Conservation (phyloP, 2,797 vertebrate species). For the Enteromius fasciolatus region DNA sequence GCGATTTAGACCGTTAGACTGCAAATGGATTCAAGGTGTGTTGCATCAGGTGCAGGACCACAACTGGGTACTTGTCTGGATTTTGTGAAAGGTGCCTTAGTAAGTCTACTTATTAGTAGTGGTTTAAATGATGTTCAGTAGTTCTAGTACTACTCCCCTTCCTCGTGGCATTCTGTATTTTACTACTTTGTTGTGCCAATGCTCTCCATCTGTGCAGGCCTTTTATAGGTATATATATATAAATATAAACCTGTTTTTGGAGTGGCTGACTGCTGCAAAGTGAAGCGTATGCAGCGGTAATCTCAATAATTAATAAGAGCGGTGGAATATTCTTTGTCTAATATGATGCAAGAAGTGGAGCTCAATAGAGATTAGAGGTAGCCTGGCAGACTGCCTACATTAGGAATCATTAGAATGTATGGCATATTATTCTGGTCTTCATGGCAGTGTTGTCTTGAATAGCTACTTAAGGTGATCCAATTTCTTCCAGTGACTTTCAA, state of each 20-base stretch:
- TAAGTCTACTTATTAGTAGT: not conserved
- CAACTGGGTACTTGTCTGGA: not conserved
- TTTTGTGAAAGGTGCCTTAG: constrained; percentile 19
- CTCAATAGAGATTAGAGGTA: constrained; percentile 18
- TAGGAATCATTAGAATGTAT: constrained; percentile 1
- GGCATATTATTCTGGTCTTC: constrained; percentile 11
- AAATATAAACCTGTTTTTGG: constrained; percentile 9
- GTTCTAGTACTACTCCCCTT: constrained; percentile 1
- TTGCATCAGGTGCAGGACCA: not conserved
- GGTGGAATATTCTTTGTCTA: constrained; percentile 31
- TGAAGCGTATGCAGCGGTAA: constrained; percentile 4
- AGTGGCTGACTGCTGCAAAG: constrained; percentile 21
- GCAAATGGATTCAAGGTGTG: not conserved
- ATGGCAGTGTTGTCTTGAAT: constrained; percentile 1
- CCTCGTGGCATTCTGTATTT: not conserved
- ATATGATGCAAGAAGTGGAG: constrained; percentile 13
- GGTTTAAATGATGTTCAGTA: not conserved
- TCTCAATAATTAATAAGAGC: constrained; percentile 52
- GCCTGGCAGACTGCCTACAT: constrained; percentile 5
- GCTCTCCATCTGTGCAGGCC: constrained; percentile 4
- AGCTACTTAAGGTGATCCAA: not conserved
- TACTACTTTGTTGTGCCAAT: constrained; percentile 7
- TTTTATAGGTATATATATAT: not conserved
- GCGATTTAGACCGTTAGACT: not conserved
- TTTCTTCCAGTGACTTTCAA: not conserved